These are phyloP conservation scores for Metellina segmentata DNA, from an alignment of 2,888 invertebrate species.

Conservation along the genomic window DNA sequence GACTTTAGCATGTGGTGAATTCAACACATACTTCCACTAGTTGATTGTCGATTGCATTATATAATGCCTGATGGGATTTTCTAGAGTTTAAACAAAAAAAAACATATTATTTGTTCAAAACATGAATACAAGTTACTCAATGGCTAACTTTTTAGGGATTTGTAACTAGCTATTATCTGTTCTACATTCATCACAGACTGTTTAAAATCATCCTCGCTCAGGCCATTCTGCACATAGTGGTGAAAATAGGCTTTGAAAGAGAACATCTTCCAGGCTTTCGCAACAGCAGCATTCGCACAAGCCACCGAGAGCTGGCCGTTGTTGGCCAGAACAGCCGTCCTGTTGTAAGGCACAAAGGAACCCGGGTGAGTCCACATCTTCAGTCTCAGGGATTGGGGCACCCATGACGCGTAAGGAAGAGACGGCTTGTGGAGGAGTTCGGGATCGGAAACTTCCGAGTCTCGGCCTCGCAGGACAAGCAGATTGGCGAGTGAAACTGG, in stretches of 20 bases:
- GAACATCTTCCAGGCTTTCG: conserved; percentile 82
- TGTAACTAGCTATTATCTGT: conserved; percentile 80
- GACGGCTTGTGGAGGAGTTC: conserved; percentile 62
- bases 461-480: conserved; percentile 62
- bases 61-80: too few relatives aligned
- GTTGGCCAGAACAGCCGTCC: conserved; percentile 80
- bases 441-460: conserved; percentile 56
- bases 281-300: conserved; percentile 79
- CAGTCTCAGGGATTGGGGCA: conserved; percentile 39
- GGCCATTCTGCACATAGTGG: conserved; percentile 81
- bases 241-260: conserved; percentile 81
- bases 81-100: too few relatives aligned
- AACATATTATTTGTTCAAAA: too few relatives aligned
- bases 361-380: conserved; percentile 78
- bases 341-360: conserved; percentile 80
- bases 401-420: conserved; percentile 70
- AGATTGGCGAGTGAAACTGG: conserved; percentile 65
- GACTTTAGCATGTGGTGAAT: too few relatives aligned
- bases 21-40: too few relatives aligned
- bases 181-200: conserved; percentile 81
- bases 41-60: too few relatives aligned
- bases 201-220: conserved; percentile 81
- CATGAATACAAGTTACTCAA: not conserved
- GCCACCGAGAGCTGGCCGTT: conserved; percentile 80
- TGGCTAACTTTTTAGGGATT: conserved; percentile 1